A percentile compares a stretch with the other conserved stretches of the same genome.
Evolutionary conservation across 2,888 invertebrate genomes (phyloP).

Genomic region (Drosophila austrosaltans): DNA sequence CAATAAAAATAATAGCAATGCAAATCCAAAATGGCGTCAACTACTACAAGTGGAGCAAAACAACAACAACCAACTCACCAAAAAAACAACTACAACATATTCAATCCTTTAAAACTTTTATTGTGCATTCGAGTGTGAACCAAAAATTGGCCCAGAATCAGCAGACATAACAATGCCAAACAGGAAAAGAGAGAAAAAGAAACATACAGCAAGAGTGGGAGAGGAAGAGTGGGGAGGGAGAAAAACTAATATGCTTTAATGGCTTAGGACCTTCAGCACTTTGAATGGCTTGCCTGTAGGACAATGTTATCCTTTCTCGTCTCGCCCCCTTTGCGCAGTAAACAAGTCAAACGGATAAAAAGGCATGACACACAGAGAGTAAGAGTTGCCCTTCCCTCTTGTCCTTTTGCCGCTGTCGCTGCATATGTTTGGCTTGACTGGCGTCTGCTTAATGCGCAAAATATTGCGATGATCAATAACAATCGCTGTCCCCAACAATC

Average conservation of each 20-base stretch:
- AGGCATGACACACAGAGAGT: constrained; percentile 36
- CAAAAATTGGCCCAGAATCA: constrained; percentile 65
- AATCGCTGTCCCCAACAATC: constrained; percentile 55
- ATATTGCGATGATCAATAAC: constrained; percentile 79
- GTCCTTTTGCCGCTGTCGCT: constrained; percentile 25
- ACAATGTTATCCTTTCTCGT: constrained; percentile 74
- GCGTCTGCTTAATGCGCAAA: constrained; percentile 77
- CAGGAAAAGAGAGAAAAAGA: background rate
- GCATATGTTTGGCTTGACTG: constrained; percentile 76
- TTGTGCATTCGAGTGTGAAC: constrained; percentile 65
- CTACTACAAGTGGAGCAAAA: constrained; percentile 38
- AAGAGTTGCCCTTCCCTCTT: background rate
- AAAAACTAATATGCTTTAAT: constrained; percentile 78
- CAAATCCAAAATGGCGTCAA: constrained; percentile 63
- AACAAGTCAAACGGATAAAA: constrained; percentile 75
- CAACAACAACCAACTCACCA: constrained; percentile 15
- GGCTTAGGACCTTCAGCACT: constrained; percentile 76
- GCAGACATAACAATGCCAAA: constrained; percentile 21
- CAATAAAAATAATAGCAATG: constrained; percentile 33
- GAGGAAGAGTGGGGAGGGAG: constrained; percentile 43
- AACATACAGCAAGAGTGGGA: constrained; percentile 1
- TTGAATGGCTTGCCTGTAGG: constrained; percentile 65
- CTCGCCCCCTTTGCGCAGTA: constrained; percentile 54
- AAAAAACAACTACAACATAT: constrained; percentile 37
- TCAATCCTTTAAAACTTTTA: constrained; percentile 77